Evolutionary conservation across 2,797 vertebrate species (phyloP), one percentile per base, ranked within the genome.

Genomic region (Hypotaenidia philippensis): DNA sequence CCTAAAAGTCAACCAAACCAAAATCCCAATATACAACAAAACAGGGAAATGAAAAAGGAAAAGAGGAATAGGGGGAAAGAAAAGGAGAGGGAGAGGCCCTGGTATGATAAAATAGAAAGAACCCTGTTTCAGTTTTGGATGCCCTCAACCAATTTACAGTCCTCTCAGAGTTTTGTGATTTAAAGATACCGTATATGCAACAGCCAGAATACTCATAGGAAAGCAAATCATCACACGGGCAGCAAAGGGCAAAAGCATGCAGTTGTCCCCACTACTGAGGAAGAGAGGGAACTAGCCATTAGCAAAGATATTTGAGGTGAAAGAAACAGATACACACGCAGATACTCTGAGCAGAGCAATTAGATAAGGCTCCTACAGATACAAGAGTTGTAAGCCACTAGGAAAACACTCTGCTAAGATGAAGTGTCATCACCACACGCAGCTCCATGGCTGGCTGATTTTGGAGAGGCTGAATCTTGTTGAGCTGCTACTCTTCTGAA

Each of bases 361-460:
- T 91, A 94, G 84, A 74, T 32, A 56, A 74, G 64, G 75, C 56
- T 94, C 90, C 91, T n/a, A 71, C 56, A 65, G 95, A 72, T 56
- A 65, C 0, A 15, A 92, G 87, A 83, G 83, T 14, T 90, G 80
- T 41, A 88, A 93, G 90, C 9, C 88, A 71, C 76, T 3, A 83
- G 89, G 87, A 82, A 87, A 90, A 71, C 83, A 90, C 86, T 96
- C 55, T 26, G 63, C 77, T 61, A n/a, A 65, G 90, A 82, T 89
- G 83, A 94, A 94, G 90, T 71, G 81, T 66, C 91, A 94, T 93
- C 82, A 68, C 66, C 60, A 69, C 66, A 53, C 53, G 55, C 47
- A 57, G 83, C 56, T 94, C 69, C 83, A 21, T 16, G 55, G 80
- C 88, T 71, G 64, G 65, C 72, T 94, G 70, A 84, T 91, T 93